Base-by-base conservation (phyloP, 2,888 invertebrate species). In the Heliconius aoede region DNA sequence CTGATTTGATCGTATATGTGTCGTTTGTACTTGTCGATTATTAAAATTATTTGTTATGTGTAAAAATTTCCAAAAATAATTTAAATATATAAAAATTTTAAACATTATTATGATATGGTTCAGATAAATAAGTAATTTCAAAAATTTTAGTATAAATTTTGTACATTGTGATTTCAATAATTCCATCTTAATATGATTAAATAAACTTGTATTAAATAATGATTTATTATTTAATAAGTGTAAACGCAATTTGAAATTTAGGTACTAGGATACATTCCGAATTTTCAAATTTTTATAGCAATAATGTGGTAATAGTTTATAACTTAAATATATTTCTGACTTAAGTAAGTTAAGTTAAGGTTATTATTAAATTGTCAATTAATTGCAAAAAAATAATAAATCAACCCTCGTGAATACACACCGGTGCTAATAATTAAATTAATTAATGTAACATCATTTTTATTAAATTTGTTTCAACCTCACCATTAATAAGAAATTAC, bases 381-480 rank as follows among this genome's bases (percentile, higher is more conserved):
- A 84, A 80, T 83, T 84, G 82, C 84, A 81, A 82, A 79, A 79
- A 77, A 76, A 65, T 75, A 68, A 76, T 79, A 75, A 76, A 68
- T 55, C 46, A 79, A 79, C 75, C 78, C 79, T 81, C 79, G 72
- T 76, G 68, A 73, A 84, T 85, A 73, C 69, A 76, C 61, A 81
- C 86, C 84, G 89, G 89, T 90, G 90, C 90, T 89, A 79, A 83
- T 82, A 79, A 80, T 60, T 18, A 60, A 60, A 60, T 28, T 26
- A 60, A 15, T 80, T 76, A 76, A 78, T 79, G 78, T 82, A 80
- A 80, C 79, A 77, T 79, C 60, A 73, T 78, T 46, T 51, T 69
- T 75, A 36, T 46, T 55, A 46, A 30, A 61, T 61, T 72, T 28
- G 24, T 36, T 69, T n/a, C 21, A 15, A 9, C 24, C 18, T 51